A percentile compares a stretch with the other conserved stretches of the same genome.
Conservation (phyloP, 2,113 vertebrate species). For the Engraulis encrasicolus region DNA sequence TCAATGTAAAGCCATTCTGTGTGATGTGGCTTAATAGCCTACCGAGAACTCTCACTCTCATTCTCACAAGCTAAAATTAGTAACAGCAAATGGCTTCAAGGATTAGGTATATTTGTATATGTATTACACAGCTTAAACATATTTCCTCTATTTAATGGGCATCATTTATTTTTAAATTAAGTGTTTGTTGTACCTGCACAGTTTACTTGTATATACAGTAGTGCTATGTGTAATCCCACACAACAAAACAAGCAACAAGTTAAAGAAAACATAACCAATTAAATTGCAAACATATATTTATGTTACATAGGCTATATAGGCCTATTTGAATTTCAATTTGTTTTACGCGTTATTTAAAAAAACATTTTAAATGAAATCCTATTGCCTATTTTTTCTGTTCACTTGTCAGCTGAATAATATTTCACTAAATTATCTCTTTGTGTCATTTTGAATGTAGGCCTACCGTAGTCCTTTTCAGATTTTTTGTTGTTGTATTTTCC, state of each 20-base stretch:
- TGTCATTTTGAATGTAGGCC: too few species aligned
- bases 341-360: too few species aligned
- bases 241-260: too few species aligned
- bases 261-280: too few species aligned
- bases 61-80: slow-evolving; percentile 23
- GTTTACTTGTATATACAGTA: neutral
- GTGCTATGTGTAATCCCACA: too few species aligned
- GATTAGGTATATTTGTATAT: slow-evolving; percentile 40
- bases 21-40: neutral
- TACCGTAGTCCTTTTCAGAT: too few species aligned
- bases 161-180: neutral
- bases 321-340: too few species aligned
- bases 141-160: neutral
- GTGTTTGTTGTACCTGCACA: neutral
- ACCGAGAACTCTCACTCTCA: slow-evolving; percentile 9
- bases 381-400: neutral
- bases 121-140: neutral
- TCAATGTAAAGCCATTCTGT: slow-evolving; percentile 9
- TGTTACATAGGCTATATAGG: too few species aligned
- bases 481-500: neutral
- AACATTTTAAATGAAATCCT: too few species aligned
- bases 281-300: too few species aligned
- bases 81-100: slow-evolving; percentile 33
- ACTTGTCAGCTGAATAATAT: neutral
- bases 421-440: too few species aligned